phyloP scores from a whole-genome alignment of 2,888 invertebrate genomes.

The Ormyrus labotus region DNA sequence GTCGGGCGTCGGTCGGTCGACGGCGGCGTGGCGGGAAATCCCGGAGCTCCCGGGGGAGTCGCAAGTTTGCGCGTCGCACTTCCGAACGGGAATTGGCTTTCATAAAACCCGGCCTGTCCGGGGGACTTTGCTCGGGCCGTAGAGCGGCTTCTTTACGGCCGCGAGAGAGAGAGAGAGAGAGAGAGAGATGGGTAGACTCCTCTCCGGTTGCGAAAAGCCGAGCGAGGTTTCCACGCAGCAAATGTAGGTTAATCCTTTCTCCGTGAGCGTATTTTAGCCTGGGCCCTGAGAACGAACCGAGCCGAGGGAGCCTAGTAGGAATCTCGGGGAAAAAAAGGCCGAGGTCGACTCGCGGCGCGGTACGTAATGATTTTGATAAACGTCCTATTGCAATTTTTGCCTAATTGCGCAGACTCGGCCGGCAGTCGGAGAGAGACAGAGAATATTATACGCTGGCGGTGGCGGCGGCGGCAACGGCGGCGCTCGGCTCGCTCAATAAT shows the following conservation, averaged over 20 bases:
- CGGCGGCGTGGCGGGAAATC: slow-evolving; percentile 52
- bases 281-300: slow-evolving; percentile 5
- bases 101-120: neutral
- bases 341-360: slow-evolving; percentile 44
- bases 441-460: neutral
- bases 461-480: neutral
- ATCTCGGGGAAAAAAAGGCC: slow-evolving; percentile 42
- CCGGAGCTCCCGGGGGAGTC: slow-evolving; percentile 48
- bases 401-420: slow-evolving; percentile 15
- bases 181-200: too few relatives aligned
- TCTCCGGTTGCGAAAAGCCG: too few relatives aligned
- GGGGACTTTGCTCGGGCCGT: slow-evolving; percentile 3
- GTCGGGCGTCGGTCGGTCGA: slow-evolving; percentile 54
- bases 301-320: slow-evolving; percentile 1
- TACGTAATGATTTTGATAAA: slow-evolving; percentile 51
- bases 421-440: neutral
- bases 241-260: slow-evolving; percentile 63
- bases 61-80: neutral
- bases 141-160: slow-evolving; percentile 24
- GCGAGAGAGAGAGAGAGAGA: neutral
- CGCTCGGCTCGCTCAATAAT: slow-evolving; percentile 32
- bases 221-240: slow-evolving; percentile 45
- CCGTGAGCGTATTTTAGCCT: slow-evolving; percentile 54
- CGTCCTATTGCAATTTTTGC: slow-evolving; percentile 36
- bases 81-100: too few relatives aligned